Base-by-base conservation (phyloP, 2,113 vertebrate genomes). In the Pluvialis apricaria region DNA sequence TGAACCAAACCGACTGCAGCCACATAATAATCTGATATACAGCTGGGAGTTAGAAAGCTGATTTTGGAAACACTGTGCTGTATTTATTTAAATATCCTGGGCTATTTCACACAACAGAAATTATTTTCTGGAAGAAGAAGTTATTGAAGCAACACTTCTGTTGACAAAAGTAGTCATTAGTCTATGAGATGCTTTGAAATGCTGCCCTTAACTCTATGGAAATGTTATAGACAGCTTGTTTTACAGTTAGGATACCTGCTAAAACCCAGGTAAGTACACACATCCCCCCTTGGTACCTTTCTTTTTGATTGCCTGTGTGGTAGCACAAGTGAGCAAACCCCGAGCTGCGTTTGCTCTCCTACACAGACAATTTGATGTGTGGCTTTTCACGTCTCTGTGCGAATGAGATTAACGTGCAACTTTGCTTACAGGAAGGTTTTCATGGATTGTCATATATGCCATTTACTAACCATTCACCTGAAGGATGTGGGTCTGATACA, bases 391-490 rank as follows among this genome's bases (percentile, higher is more conserved):
- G 2, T 24, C 55, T 82, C 42, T 8, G 22, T 8, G 75, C 19
- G 2, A 76, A 75, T 5, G 86, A 81, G 86, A 65, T 72, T n/a
- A 86, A 95, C 71, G 55, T 31, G 10, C 57, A 66, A 28, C 76
- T 93, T 73, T 51, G 85, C 88, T 95, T 38, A 93, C 42, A 55
- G 96, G 93, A 40, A 60, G 0, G 4, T 92, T 97, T 82, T 60
- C 82, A 86, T 95, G 97, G 97, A 95, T 94, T 97, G 95, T 95
- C 98, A 97, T 95, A 97, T 62, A 72, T 97, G 97, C 97, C 97
- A 98, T 98, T 98, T 99, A 99, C 99, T 99, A 99, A 99, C 99
- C 99, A 99, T 99, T 99, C 99, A 99, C 99, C 99, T 99, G 99
- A 98, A 99, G 99, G 98, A 99, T 98, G 98, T 99, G 99, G 94